Conservation (phyloP, 2,113 vertebrate species). For the Zeus faber region DNA sequence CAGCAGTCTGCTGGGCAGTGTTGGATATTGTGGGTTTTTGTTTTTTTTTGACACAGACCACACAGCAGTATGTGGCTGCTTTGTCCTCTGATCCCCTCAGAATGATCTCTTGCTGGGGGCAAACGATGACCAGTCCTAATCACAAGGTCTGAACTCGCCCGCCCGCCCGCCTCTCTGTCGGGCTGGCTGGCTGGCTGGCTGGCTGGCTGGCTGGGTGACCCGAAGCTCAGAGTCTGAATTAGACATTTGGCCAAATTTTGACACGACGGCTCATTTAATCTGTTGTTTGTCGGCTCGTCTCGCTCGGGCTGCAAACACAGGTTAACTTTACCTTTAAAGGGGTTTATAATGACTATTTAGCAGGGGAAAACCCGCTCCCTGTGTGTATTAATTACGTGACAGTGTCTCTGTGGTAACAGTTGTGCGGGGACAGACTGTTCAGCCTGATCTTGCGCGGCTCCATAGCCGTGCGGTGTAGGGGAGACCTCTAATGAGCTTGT, state of each 20-base stretch:
- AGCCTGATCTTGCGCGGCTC: conserved; percentile 28
- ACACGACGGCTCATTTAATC: conserved; percentile 31
- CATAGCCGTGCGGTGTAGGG: conserved; percentile 18
- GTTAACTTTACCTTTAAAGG: conserved; percentile 68
- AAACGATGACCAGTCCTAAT: too few species aligned
- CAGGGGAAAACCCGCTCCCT: conserved; percentile 55
- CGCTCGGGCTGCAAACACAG: conserved; percentile 50
- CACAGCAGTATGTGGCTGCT: too few species aligned
- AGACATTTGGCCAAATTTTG: not conserved
- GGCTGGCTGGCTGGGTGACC: too few species aligned
- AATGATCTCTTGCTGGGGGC: too few species aligned
- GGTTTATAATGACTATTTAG: conserved; percentile 69
- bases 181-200: too few species aligned
- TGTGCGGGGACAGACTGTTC: conserved; percentile 48
- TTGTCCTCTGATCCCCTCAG: too few species aligned
- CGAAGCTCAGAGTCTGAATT: too few species aligned
- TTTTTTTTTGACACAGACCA: too few species aligned
- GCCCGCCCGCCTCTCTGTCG: too few species aligned
- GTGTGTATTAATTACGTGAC: conserved; percentile 63
- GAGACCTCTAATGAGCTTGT: conserved; percentile 70
- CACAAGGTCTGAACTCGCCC: too few species aligned
- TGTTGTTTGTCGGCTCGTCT: conserved; percentile 58
- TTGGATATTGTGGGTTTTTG: too few species aligned
- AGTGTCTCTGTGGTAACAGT: conserved; percentile 68
- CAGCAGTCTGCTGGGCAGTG: too few species aligned